Evolutionary conservation across 2,797 vertebrate genomes (phyloP).

Genomic region (Micrastur ruficollis): DNA sequence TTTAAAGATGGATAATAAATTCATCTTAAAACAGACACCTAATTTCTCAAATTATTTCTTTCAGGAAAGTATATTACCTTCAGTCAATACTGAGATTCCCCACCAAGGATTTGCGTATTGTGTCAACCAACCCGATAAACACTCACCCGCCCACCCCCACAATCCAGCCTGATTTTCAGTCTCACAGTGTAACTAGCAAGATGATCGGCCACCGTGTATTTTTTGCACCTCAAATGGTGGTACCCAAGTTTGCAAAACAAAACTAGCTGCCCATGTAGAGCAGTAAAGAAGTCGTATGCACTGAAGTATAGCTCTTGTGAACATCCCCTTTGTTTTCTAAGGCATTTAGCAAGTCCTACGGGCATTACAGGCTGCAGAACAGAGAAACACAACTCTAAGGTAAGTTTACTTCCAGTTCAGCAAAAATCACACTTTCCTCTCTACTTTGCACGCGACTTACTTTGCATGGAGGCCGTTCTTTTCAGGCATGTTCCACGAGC

Average conservation of each 20-base stretch:
- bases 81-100: background rate
- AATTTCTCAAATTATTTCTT: background rate
- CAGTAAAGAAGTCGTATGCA: background rate
- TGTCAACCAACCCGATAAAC: background rate
- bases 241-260: background rate
- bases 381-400: background rate
- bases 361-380: background rate
- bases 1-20: background rate
- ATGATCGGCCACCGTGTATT: background rate
- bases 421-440: background rate
- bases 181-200: background rate
- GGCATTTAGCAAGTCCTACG: background rate
- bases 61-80: background rate
- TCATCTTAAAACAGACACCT: background rate
- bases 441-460: slow-evolving; percentile 65
- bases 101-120: background rate
- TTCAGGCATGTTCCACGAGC: slow-evolving; percentile 89
- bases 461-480: slow-evolving; percentile 88
- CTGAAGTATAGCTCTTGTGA: background rate
- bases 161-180: background rate
- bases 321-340: background rate
- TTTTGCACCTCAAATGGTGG: background rate
- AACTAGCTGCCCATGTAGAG: background rate
- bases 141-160: background rate
- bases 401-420: background rate